A percentile compares a stretch with the other conserved stretches of the same genome.
phyloP scores from a whole-genome alignment of 2,113 vertebrate species.

The Microtus richardsoni region DNA sequence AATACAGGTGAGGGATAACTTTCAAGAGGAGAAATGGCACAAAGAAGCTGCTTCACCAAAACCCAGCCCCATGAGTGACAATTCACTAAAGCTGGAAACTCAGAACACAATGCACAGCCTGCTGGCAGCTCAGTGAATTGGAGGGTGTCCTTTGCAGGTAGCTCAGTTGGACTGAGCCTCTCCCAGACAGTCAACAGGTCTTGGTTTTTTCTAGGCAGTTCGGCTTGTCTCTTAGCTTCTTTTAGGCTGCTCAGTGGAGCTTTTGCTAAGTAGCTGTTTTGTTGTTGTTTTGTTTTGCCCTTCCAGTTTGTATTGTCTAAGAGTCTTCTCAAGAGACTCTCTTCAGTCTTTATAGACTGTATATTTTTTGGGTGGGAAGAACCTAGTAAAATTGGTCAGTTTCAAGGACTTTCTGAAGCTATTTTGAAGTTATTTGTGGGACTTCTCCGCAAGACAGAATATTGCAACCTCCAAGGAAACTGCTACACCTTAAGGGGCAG shows the following conservation, averaged over 20 bases:
- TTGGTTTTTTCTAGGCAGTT: not conserved
- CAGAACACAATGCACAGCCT: not conserved
- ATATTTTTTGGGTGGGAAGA: no score
- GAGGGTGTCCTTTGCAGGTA: not conserved
- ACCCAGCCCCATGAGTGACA: not conserved
- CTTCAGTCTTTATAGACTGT: not conserved
- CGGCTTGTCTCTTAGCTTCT: not conserved
- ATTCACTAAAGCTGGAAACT: not conserved
- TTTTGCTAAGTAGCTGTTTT: not conserved
- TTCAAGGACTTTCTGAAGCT: not conserved
- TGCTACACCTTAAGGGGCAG: fast-evolving
- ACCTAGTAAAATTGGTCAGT: not conserved
- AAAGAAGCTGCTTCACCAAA: not conserved
- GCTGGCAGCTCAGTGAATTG: not conserved
- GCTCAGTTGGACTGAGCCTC: not conserved
- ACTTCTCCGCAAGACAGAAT: not conserved
- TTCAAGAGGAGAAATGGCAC: not conserved
- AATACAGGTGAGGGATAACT: not conserved
- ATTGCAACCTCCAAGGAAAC: not conserved
- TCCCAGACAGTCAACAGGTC: not conserved
- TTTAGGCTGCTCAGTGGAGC: not conserved
- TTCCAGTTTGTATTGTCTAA: not conserved
- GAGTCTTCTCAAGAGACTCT: not conserved
- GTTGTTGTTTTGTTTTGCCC: not conserved
- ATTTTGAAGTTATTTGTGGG: not conserved